These are phyloP conservation scores for Ooceraea biroi DNA, from an alignment of 1,140 invertebrate species.

Conservation along the genomic window DNA sequence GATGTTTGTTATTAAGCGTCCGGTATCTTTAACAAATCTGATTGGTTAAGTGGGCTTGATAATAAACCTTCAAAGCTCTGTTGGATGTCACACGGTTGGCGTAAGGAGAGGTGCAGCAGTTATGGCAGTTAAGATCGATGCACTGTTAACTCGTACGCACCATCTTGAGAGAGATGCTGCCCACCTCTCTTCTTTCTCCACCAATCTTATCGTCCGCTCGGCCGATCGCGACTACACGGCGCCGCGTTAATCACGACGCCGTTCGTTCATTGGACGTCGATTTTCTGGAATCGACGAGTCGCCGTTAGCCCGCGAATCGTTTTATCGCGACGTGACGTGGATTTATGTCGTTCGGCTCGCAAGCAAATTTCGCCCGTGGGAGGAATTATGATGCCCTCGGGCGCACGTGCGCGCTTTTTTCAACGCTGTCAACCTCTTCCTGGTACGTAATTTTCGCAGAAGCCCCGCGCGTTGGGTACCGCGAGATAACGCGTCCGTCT, in stretches of 20 bases:
- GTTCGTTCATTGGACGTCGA: constrained; percentile 28
- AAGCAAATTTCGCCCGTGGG: constrained; percentile 30
- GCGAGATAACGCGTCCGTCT: not conserved
- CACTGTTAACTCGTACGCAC: constrained; percentile 20
- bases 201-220: constrained; percentile 28
- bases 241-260: constrained; percentile 64
- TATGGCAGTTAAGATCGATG: not conserved
- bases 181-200: constrained; percentile 29
- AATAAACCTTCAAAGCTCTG: not conserved
- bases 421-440: constrained; percentile 44
- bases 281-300: constrained; percentile 24
- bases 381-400: constrained; percentile 34
- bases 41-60: not conserved
- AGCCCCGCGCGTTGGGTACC: constrained; percentile 9
- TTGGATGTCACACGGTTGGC: not conserved
- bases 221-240: constrained; percentile 54
- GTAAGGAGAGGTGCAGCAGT: not conserved
- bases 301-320: not conserved
- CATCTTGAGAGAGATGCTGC: constrained; percentile 19
- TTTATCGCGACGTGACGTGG: not conserved
- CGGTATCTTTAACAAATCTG: too few species aligned
- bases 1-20: too few species aligned
- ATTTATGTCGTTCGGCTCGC: not conserved
- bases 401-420: constrained; percentile 4
- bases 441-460: constrained; percentile 47